These are phyloP conservation scores for Pyralis farinalis DNA, from an alignment of 2,888 invertebrate species.

Conservation along the genomic window DNA sequence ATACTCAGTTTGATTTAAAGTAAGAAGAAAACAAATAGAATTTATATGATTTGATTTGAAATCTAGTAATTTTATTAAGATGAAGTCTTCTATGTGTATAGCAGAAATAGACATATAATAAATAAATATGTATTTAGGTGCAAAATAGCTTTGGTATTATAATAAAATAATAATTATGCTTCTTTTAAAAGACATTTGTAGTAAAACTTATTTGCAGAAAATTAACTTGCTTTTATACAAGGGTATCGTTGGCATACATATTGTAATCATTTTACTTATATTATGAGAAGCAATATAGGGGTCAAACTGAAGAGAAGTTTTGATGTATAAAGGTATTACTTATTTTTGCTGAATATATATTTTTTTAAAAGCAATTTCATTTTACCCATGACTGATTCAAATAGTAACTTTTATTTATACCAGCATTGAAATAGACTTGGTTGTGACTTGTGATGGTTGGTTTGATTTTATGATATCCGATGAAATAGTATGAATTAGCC, in stretches of 20 bases:
- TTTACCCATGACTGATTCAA: background rate
- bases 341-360: background rate
- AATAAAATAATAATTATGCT: background rate
- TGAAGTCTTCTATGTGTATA: slow-evolving; percentile 2
- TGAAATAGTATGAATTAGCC: background rate
- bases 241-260: no score
- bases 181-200: background rate
- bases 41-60: slow-evolving; percentile 12
- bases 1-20: slow-evolving; percentile 47
- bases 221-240: no score
- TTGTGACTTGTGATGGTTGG: background rate
- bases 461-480: background rate
- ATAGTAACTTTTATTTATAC: background rate
- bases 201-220: background rate
- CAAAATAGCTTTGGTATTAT: background rate
- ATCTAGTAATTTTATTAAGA: slow-evolving; percentile 10
- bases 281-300: background rate
- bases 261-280: background rate
- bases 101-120: background rate
- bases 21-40: slow-evolving; percentile 26
- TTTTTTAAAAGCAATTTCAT: background rate
- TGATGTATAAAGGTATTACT: background rate
- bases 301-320: background rate
- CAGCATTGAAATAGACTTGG: background rate
- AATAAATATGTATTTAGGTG: background rate